Conservation (phyloP, 2,113 vertebrate genomes). For the Bubo scandiacus region DNA sequence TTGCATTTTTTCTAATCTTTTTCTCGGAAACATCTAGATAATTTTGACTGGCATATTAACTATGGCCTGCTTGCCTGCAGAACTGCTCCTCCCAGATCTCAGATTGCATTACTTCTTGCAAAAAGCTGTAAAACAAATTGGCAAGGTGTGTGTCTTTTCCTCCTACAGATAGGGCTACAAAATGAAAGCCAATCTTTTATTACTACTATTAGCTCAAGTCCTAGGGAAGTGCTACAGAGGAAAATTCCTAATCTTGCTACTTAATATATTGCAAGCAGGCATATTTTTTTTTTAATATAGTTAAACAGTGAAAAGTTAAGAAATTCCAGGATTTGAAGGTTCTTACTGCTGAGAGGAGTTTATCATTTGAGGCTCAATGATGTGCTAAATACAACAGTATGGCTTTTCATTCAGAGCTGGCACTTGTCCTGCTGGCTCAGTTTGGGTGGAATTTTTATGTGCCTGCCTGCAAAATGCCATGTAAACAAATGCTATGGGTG, state of each 20-base stretch:
- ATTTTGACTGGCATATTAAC: not conserved
- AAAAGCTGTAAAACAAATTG: not conserved
- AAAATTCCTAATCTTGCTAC: not conserved
- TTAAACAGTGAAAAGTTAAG: not conserved
- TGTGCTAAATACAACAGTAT: constrained; percentile 40
- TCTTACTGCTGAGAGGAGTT: not conserved
- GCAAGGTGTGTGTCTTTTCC: not conserved
- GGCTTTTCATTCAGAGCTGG: constrained; percentile 48
- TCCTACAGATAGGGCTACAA: not conserved
- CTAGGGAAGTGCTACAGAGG: not conserved
- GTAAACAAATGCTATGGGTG: constrained; percentile 27
- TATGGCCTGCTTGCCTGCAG: not conserved
- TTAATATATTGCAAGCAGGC: not conserved
- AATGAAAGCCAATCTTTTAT: not conserved
- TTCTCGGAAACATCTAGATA: not conserved
- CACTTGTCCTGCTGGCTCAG: not conserved
- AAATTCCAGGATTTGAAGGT: not conserved
- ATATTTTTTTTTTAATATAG: not conserved
- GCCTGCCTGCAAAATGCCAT: constrained; percentile 32
- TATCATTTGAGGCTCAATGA: constrained; percentile 9
- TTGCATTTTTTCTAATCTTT: not conserved
- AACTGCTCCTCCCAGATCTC: not conserved
- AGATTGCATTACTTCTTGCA: not conserved
- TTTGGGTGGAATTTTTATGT: constrained; percentile 16
- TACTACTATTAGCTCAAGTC: not conserved